Evolutionary conservation across 2,113 vertebrate genomes (phyloP).

Genomic region (Microtus richardsoni): DNA sequence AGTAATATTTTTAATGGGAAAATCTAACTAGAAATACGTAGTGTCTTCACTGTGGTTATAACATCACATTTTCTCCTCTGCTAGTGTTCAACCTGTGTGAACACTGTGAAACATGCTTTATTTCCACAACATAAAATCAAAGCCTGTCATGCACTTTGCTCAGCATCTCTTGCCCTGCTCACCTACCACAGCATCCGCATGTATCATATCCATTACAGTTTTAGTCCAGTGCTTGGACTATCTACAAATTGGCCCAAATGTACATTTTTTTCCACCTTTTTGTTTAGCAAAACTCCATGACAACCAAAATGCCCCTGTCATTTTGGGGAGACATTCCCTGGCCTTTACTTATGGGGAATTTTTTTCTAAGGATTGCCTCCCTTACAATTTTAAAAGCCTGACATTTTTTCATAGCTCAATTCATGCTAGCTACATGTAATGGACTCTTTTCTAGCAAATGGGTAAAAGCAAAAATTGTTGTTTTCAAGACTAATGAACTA

Average conservation of each 20-base stretch:
- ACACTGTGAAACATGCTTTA: neutral
- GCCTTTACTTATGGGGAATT: neutral
- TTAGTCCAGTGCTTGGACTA: neutral
- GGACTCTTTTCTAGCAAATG: neutral
- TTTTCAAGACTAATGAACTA: neutral
- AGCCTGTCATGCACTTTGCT: slow-evolving; percentile 7
- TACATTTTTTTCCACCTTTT: neutral
- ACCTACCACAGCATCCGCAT: neutral
- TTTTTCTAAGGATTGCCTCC: neutral
- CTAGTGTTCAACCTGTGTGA: neutral
- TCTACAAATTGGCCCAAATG: neutral
- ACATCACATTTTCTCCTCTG: neutral
- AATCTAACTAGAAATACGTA: slow-evolving; percentile 15
- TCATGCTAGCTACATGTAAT: neutral
- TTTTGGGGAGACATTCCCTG: neutral
- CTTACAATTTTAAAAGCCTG: neutral
- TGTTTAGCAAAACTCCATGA: neutral
- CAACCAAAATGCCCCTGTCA: neutral
- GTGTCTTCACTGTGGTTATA: neutral
- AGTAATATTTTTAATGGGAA: slow-evolving; percentile 39
- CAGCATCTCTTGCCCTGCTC: neutral
- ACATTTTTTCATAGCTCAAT: neutral
- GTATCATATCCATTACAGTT: neutral
- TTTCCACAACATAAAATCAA: slow-evolving; percentile 48
- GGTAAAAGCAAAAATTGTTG: neutral